Evolutionary conservation across 2,797 vertebrate genomes (phyloP), one percentile per base, ranked within the genome.

Genomic region (Xyrichtys novacula): DNA sequence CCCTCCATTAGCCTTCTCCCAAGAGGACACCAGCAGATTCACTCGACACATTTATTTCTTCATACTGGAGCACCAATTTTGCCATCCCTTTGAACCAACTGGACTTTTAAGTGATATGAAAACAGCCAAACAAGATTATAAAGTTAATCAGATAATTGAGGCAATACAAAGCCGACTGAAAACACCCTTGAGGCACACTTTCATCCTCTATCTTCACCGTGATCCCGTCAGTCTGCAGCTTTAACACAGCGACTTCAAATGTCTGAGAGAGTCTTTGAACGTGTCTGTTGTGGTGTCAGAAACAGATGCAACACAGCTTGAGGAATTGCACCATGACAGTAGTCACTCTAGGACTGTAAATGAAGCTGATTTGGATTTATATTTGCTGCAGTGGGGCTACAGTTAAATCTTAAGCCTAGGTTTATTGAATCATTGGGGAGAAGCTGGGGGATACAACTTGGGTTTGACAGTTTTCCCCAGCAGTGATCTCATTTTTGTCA

Each of bases 1-100:
- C 31, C 29, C 44, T 72, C 57, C 71, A 78, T 81, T 74, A 83
- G 38, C 28, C 61, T 65, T 83, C n/a, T n/a, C 78, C 65, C 64
- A 20, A 32, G 67, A 64, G 55, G 63, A 78, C 26, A 4, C 65
- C 23, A 8, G 39, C 78, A 52, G 36, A 48, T 53, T 71, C 28
- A 28, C 54, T 75, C 43, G 52, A 25, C 53, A 38, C 42, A 34
- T 19, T 61, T 56, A 54, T 57, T 19, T n/a, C 44, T 62, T 48
- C 19, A 19, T 7, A 26, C 14, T 50, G 22, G n/a, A 46, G 14
- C 28, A 9, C 28, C 29, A 6, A 29, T 38, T 70, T 15, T 1
- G 29, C 22, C 2, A 31, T 54, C 53, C 54, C 48, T 65, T 69
- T 70, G 32, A 71, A 57, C 58, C 48, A n/a, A 26, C 48, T 19